phyloP scores from a whole-genome alignment of 2,797 vertebrate genomes.

The Mus caroli region DNA sequence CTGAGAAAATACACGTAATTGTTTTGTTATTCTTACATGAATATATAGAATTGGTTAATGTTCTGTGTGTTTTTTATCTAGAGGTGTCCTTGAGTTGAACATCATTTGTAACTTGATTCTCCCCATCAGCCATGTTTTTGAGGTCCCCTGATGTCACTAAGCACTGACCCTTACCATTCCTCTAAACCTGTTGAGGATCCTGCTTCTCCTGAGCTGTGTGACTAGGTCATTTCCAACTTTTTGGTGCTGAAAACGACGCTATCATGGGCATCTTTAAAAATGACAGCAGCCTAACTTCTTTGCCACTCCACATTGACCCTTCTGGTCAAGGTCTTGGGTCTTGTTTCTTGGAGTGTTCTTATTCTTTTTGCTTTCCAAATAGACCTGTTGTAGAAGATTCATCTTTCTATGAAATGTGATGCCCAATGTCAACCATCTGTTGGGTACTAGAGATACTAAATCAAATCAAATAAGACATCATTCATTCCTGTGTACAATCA shows the following conservation, averaged over 20 bases:
- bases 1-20: constrained; percentile 20
- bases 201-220: not conserved
- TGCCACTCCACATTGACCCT: not conserved
- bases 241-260: rapidly evolving
- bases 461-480: not conserved
- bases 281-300: not conserved
- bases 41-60: not conserved
- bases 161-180: not conserved
- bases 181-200: not conserved
- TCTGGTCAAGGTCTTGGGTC: not conserved
- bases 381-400: not conserved
- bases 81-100: not conserved
- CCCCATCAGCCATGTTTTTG: not conserved
- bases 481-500: not conserved
- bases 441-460: not conserved
- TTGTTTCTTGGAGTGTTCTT: not conserved
- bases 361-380: not conserved
- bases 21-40: not conserved
- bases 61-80: not conserved
- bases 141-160: rapidly evolving
- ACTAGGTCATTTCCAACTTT: not conserved
- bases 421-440: not conserved
- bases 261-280: not conserved
- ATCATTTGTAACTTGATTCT: not conserved
- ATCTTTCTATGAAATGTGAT: not conserved